Evolutionary conservation across 2,888 invertebrate genomes (phyloP), one percentile per base, ranked within the genome.

Genomic region (Caenorhabditis doughertyi): DNA sequence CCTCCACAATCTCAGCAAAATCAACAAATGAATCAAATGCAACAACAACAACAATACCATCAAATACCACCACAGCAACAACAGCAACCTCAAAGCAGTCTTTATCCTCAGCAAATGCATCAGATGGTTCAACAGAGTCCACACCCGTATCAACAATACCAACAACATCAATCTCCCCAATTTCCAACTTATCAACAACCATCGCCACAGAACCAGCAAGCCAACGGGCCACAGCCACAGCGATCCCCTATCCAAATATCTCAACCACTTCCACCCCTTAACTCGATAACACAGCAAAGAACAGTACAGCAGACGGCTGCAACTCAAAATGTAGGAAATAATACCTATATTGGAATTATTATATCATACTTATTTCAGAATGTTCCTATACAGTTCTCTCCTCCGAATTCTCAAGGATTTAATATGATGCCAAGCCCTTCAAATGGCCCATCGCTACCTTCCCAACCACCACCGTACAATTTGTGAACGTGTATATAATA

Each of bases 131-230:
- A 73, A 32, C 67, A 56, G 9, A 67, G 67, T n/a, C 29, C 44
- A 16, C 53, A 65, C 11, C n/a, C 55, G 1, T 62, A 68, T 35
- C 67, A 29, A 23, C 67, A 76, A 18, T 60, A 64, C 13, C 80
- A 81, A 51, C 73, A 73, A 39, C 80, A 67, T 29, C 68, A 62
- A 25, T 65, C 76, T 8, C 70, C 81, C 2, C 76, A 76, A 42
- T 71, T 64, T 27, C 55, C 51, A 29, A 32, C 72, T 9, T 80
- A 60, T 13, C 73, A 68, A 27, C 65, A 65, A 35, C 53, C 32
- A 7, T 32, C 77, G 18, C 55, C 62, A 9, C 70, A 62, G 13
- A 71, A 64, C 7, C 80, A 81, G 16, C 73, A 60, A 11, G 42
- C 60, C 18, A 64, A 51, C 47, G 29, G 44, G 7, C 49, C 32